Evolutionary conservation across 2,113 vertebrate genomes (phyloP), one percentile per base, ranked within the genome.

Genomic region (Spea bombifrons): DNA sequence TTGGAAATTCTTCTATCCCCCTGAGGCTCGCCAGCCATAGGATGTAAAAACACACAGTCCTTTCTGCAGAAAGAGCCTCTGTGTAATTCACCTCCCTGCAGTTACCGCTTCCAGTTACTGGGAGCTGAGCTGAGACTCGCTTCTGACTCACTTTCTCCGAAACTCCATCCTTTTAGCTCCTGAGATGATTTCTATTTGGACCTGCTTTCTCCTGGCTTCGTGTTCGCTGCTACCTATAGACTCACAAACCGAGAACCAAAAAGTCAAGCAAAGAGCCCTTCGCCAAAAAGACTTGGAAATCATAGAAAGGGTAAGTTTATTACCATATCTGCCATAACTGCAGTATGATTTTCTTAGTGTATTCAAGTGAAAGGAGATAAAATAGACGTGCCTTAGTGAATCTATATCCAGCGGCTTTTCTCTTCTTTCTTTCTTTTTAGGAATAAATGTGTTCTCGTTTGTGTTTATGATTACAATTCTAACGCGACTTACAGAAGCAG

Each of bases 221-320:
- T 88, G 88, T 78, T 46, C 90, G 78, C 80, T 86, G 76, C 81
- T 87, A 3, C 88, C 89, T 71, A 86, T 88, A 44, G 3, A 44
- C 6, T 61, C 78, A 44, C 64, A 80, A 17, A 13, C 83, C 82
- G 75, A 87, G 81, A 53, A 83, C 86, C 84, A 92, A 82, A 90
- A 90, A 84, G 87, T 87, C 86, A 91, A 88, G 86, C 91, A 83
- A 67, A 88, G 89, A 81, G 83, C 85, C 68, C 87, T 89, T 84
- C 88, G 90, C 82, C 90, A 86, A 55, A 86, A 91, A 83, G 91
- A 91, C 81, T 88, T 89, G 76, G 91, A 93, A 50, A 84, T 86
- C 66, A 48, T 83, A 0, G 91, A 92, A 15, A 90, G 88, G 88
- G 91, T 93, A 86, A 90, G 87, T 81, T 45, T 0, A 73, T 64